Conservation (phyloP, 1,140 invertebrate species). For the Penaeus chinensis region DNA sequence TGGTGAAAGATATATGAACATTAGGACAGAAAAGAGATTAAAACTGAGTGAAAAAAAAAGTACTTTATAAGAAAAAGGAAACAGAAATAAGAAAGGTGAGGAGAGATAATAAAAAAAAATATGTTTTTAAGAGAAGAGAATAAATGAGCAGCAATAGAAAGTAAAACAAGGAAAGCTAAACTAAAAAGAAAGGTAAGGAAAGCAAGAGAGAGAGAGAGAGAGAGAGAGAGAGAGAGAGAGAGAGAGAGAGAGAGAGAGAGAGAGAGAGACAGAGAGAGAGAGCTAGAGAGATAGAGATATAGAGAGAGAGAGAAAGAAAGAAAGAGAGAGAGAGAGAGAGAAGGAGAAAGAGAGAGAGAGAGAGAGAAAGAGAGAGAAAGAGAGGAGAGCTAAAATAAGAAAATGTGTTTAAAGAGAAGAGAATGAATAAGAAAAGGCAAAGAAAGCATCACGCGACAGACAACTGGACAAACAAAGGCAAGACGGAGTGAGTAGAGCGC, state of each 20-base stretch:
- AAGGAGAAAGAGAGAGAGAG: neutral
- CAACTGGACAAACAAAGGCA: too few species aligned
- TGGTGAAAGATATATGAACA: too few species aligned
- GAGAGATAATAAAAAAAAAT: neutral
- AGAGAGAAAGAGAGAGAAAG: neutral
- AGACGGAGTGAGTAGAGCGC: too few species aligned
- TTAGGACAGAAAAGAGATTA: too few species aligned
- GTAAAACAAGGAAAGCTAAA: neutral
- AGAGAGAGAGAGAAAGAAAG: neutral
- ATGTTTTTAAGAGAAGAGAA: neutral
- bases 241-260: conserved; percentile 6
- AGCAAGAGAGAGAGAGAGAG: neutral
- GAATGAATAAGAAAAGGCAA: neutral
- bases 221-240: conserved; percentile 16
- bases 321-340: neutral
- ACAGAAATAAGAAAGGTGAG: too few species aligned
- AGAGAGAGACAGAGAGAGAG: too few species aligned
- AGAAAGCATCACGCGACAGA: neutral
- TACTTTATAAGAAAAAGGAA: too few species aligned
- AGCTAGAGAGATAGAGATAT: neutral
- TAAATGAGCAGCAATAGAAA: neutral
- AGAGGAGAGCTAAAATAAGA: neutral
- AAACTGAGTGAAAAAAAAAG: too few species aligned
- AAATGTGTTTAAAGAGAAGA: neutral
- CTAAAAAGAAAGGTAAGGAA: neutral